These are phyloP conservation scores for Sphaerophoria rueppellii DNA, from an alignment of 2,888 invertebrate genomes.

Conservation along the genomic window DNA sequence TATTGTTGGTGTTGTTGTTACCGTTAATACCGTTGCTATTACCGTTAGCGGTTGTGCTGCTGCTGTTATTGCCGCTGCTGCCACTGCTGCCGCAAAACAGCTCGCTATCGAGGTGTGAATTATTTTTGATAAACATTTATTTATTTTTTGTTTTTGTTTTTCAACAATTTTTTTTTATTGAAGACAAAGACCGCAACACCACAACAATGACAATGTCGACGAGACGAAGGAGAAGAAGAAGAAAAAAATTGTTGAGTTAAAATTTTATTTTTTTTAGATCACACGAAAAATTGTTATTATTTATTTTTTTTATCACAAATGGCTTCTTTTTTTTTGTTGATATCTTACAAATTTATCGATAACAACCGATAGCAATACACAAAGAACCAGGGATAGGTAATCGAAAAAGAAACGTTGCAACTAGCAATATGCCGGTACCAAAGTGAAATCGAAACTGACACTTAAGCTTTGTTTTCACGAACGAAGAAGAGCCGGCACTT, in stretches of 20 bases:
- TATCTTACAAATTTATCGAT: constrained; percentile 20
- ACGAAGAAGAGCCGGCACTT: constrained; percentile 13
- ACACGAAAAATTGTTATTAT: constrained; percentile 15
- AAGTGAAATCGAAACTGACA: constrained; percentile 63
- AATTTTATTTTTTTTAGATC: neutral
- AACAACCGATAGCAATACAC: constrained; percentile 1
- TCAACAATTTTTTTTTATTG: neutral
- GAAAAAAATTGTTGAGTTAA: too few species aligned
- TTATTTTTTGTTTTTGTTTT: neutral
- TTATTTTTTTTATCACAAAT: constrained; percentile 26
- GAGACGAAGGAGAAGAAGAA: neutral
- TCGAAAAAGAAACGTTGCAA: neutral
- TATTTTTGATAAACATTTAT: constrained; percentile 78
- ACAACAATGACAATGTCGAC: constrained; percentile 9
- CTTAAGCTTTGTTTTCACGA: constrained; percentile 24
- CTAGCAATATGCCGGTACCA: constrained; percentile 60
- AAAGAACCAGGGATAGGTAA: neutral
- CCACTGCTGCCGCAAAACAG: constrained; percentile 74
- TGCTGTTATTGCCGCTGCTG: constrained; percentile 75
- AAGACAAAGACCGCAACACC: constrained; percentile 57
- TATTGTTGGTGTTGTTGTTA: constrained; percentile 74
- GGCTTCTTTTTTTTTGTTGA: constrained; percentile 8
- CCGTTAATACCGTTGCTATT: constrained; percentile 58
- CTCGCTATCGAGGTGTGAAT: constrained; percentile 76
- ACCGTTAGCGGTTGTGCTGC: constrained; percentile 59